Base-by-base conservation (phyloP, 2,797 vertebrate genomes). In the Hapalemur alaotrensis region DNA sequence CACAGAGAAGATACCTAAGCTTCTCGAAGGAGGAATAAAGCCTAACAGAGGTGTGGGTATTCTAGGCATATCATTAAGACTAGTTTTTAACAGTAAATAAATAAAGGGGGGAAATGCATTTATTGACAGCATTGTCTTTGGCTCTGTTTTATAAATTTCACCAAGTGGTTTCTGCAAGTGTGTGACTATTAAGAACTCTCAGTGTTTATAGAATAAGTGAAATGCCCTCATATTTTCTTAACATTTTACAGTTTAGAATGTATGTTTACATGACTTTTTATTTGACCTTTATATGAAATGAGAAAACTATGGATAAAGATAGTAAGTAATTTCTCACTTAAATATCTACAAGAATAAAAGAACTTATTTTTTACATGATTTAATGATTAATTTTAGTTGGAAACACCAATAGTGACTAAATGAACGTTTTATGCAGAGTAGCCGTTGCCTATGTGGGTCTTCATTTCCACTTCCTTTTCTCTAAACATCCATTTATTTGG, bases 371-470 rank as follows among this genome's bases (percentile, higher is more conserved):
- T 96, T 78, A 86, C 23, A 43, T 46, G n/a, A 69, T 63, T 76
- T 72, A 80, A 89, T 86, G 85, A 57, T 72, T 93, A 65, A 30
- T 25, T 72, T 95, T 86, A 65, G 70, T 86, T 54, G 85, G 15
- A 88, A 79, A 80, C 38, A 41, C 50, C 14, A 1, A 2, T 94
- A 28, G 70, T 94, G 50, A 91, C 50, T 90, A 95, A 90, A 22
- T 65, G 1, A 61, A 65, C 25, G 14, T 20, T 20, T 93, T 91
- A 88, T 46, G 15, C 22, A 92, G 15, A 78, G 7, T 41, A 2
- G 46, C 63, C 91, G 70, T 46, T 32, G 2, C 88, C 86, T 91
- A 3, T 38, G 0, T 43, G 10, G 59, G 23, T 85, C 17, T 10
- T 86, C 63, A 93, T 52, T 54, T 75, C 18, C 41, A 73, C n/a